phyloP scores from a whole-genome alignment of 2,113 vertebrate species.

The Bufo gargarizans region DNA sequence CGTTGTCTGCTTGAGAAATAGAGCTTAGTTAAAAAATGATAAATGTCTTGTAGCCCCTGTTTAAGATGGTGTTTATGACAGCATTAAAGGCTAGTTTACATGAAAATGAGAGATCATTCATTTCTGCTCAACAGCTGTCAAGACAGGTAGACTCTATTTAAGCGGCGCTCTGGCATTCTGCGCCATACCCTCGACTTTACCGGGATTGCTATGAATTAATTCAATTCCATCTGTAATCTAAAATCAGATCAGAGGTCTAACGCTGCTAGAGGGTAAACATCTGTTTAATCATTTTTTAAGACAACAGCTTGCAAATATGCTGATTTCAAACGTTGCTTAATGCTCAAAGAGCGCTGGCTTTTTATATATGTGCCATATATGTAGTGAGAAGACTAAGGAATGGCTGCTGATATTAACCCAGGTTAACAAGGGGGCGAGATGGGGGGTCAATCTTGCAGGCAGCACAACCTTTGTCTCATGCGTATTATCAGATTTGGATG shows the following conservation, averaged over 20 bases:
- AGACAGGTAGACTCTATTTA: constrained; percentile 66
- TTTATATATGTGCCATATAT: not conserved
- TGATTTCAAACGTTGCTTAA: constrained; percentile 69
- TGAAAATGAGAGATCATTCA: constrained; percentile 65
- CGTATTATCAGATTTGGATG: too few relatives aligned
- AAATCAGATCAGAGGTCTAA: constrained; percentile 76
- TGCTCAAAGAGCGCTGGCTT: constrained; percentile 57
- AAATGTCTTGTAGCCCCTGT: constrained; percentile 33
- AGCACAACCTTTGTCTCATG: too few relatives aligned
- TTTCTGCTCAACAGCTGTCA: constrained; percentile 67
- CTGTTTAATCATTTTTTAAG: constrained; percentile 74
- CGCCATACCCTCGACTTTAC: constrained; percentile 69
- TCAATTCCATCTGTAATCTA: constrained; percentile 75
- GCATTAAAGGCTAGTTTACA: constrained; percentile 61
- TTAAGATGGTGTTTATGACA: constrained; percentile 62
- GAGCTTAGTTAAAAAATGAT: constrained; percentile 50
- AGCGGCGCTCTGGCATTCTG: constrained; percentile 62
- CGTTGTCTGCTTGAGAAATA: not conserved
- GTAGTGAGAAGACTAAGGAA: too few relatives aligned
- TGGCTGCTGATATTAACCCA: not conserved
- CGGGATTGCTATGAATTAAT: constrained; percentile 68
- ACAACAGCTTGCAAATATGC: constrained; percentile 71
- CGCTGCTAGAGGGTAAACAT: constrained; percentile 72
- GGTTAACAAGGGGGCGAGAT: not conserved
- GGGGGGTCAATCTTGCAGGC: not conserved